A percentile compares a stretch with the other conserved stretches of the same genome.
These are phyloP conservation scores for Oscheius myriophilus DNA, from an alignment of 2,888 invertebrate genomes.

Conservation along the genomic window DNA sequence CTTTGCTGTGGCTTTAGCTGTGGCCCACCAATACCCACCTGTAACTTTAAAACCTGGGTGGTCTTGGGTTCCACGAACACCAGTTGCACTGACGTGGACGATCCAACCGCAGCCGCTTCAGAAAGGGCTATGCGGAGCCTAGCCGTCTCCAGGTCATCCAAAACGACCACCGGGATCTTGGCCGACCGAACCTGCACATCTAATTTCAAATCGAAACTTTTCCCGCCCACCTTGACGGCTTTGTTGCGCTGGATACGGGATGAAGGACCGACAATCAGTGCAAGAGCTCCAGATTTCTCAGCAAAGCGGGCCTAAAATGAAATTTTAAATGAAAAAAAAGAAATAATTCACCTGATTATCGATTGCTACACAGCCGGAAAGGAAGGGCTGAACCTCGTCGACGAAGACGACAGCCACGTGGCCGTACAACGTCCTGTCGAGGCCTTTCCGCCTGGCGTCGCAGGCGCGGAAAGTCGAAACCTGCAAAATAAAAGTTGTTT, in stretches of 20 bases:
- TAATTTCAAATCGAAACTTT: not conserved
- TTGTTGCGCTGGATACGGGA: slow-evolving; percentile 43
- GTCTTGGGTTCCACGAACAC: slow-evolving; percentile 38
- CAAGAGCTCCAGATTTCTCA: slow-evolving; percentile 59
- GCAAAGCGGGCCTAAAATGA: slow-evolving; percentile 51
- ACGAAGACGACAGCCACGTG: slow-evolving; percentile 61
- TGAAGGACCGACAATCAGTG: slow-evolving; percentile 55
- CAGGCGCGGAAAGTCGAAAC: slow-evolving; percentile 58
- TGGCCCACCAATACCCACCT: slow-evolving; percentile 34
- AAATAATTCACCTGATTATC: slow-evolving; percentile 51
- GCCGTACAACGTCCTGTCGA: slow-evolving; percentile 51
- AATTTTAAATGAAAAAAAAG: too few relatives aligned
- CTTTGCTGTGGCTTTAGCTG: too few relatives aligned
- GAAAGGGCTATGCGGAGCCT: slow-evolving; percentile 39
- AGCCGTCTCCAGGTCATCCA: slow-evolving; percentile 54
- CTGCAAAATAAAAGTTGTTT: slow-evolving; percentile 33
- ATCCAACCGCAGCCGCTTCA: slow-evolving; percentile 34
- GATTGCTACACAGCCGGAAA: slow-evolving; percentile 58
- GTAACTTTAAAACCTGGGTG: slow-evolving; percentile 46
- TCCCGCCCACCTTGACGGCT: slow-evolving; percentile 39
- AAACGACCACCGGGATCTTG: slow-evolving; percentile 56
- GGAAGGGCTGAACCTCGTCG: slow-evolving; percentile 58
- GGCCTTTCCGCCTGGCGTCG: slow-evolving; percentile 50
- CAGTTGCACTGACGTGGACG: slow-evolving; percentile 38
- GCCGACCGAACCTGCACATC: slow-evolving; percentile 45